These are phyloP conservation scores for Eulemur mongoz DNA, from an alignment of 2,797 vertebrate species.

Conservation along the genomic window DNA sequence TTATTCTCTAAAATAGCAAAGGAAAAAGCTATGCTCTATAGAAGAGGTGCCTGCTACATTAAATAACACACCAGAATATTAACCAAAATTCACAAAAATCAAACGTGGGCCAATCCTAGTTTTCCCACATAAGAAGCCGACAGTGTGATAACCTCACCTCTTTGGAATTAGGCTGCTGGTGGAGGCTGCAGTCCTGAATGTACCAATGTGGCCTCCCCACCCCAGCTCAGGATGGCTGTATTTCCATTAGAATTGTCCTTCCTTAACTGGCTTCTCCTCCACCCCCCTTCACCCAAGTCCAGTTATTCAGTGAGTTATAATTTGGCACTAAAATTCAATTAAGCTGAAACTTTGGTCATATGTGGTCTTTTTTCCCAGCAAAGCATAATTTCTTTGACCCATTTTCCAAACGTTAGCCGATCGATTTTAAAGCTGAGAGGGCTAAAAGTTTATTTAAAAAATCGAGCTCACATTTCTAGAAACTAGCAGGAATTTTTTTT, in stretches of 20 bases:
- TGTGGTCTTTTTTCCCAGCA: conserved; percentile 53
- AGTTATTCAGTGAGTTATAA: conserved; percentile 73
- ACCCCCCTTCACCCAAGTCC: conserved; percentile 36
- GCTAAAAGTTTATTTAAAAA: background rate
- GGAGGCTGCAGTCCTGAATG: conserved; percentile 57
- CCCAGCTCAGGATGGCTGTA: conserved; percentile 62
- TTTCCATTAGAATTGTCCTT: conserved; percentile 75
- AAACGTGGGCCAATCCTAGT: conserved; percentile 43
- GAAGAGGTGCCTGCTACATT: background rate
- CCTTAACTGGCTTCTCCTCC: conserved; percentile 9
- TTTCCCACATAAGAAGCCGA: conserved; percentile 65
- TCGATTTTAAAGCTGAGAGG: background rate
- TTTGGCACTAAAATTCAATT: conserved; percentile 79
- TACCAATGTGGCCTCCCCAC: conserved; percentile 51
- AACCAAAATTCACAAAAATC: conserved; percentile 65
- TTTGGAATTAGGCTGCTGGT: conserved; percentile 75
- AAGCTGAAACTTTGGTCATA: conserved; percentile 73
- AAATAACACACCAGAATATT: background rate
- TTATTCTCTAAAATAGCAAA: conserved; percentile 68
- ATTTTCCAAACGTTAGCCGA: background rate
- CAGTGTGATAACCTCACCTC: conserved; percentile 77
- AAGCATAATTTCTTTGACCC: conserved; percentile 54
- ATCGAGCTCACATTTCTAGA: conserved; percentile 13
- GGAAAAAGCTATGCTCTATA: conserved; percentile 17
- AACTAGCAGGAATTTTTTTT: background rate